phyloP scores from a whole-genome alignment of 2,113 vertebrate genomes.

The Lates calcarifer region DNA sequence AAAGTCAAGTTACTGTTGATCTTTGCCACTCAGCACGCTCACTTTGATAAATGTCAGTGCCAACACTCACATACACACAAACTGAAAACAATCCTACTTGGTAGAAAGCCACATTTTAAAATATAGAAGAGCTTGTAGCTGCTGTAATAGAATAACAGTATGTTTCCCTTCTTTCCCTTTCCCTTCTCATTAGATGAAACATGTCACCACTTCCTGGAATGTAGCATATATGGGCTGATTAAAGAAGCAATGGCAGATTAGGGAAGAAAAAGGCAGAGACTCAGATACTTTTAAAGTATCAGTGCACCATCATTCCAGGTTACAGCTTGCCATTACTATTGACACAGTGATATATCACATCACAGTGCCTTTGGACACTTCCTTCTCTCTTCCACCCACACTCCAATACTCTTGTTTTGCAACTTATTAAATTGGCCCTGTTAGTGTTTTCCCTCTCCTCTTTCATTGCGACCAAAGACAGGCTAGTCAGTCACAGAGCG shows the following conservation, averaged over 20 bases:
- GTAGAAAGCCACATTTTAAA: background rate
- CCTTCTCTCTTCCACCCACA: slow-evolving; percentile 61
- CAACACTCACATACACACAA: background rate
- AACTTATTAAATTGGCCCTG: slow-evolving; percentile 70
- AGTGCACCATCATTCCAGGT: slow-evolving; percentile 48
- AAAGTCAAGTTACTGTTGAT: slow-evolving; percentile 37
- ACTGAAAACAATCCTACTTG: background rate
- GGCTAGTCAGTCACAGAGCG: slow-evolving; percentile 46
- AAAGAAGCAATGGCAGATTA: slow-evolving; percentile 12
- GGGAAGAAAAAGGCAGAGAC: slow-evolving; percentile 22
- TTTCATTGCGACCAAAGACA: slow-evolving; percentile 62
- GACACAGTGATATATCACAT: slow-evolving; percentile 67
- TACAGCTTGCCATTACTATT: slow-evolving; percentile 56
- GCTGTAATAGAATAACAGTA: background rate
- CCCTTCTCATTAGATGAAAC: slow-evolving; percentile 32
- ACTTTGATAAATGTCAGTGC: slow-evolving; percentile 3
- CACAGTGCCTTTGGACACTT: slow-evolving; percentile 55
- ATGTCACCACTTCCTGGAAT: slow-evolving; percentile 22
- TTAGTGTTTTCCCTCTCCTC: slow-evolving; percentile 61
- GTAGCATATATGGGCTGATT: slow-evolving; percentile 5
- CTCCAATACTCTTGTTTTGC: slow-evolving; percentile 63
- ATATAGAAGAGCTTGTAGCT: background rate
- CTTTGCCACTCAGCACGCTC: background rate
- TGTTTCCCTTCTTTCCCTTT: slow-evolving; percentile 20
- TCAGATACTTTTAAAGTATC: slow-evolving; percentile 38